Conservation (phyloP, 2,888 invertebrate genomes). For the Octodonta nipae region DNA sequence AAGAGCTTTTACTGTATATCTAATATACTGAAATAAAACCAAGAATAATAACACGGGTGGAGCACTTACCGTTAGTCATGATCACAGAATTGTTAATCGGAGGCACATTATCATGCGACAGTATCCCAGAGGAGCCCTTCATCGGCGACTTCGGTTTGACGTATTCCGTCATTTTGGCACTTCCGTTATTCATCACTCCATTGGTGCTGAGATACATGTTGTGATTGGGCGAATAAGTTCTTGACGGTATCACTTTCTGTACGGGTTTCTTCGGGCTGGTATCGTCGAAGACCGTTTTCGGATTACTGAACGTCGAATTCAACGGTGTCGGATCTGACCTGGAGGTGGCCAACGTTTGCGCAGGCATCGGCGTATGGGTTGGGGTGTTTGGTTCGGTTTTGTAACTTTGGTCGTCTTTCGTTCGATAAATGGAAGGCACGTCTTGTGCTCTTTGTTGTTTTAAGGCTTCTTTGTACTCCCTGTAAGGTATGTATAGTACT, state of each 20-base stretch:
- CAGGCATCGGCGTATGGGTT: constrained; percentile 33
- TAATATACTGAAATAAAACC: too few species aligned
- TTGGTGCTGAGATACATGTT: constrained; percentile 9
- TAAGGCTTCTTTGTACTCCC: constrained; percentile 82
- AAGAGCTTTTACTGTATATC: too few species aligned
- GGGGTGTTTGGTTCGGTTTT: constrained; percentile 39
- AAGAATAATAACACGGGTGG: too few species aligned
- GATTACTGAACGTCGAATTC: constrained; percentile 39
- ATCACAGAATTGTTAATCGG: constrained; percentile 16
- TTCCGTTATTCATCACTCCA: constrained; percentile 13
- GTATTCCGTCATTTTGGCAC: constrained; percentile 35
- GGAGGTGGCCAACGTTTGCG: constrained; percentile 32
- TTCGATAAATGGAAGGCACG: constrained; percentile 52
- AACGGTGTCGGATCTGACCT: constrained; percentile 39
- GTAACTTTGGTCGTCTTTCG: constrained; percentile 45
- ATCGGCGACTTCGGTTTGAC: constrained; percentile 55
- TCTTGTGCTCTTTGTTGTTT: constrained; percentile 74
- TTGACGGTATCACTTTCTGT: constrained; percentile 60
- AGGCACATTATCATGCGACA: constrained; percentile 45
- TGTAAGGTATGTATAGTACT: constrained; percentile 28
- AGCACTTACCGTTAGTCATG: constrained; percentile 25
- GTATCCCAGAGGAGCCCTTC: constrained; percentile 45
- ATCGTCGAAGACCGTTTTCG: constrained; percentile 44
- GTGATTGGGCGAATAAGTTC: constrained; percentile 31
- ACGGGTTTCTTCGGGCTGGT: constrained; percentile 46